Evolutionary conservation across 2,113 vertebrate species (phyloP).

Genomic region (Rattus rattus): DNA sequence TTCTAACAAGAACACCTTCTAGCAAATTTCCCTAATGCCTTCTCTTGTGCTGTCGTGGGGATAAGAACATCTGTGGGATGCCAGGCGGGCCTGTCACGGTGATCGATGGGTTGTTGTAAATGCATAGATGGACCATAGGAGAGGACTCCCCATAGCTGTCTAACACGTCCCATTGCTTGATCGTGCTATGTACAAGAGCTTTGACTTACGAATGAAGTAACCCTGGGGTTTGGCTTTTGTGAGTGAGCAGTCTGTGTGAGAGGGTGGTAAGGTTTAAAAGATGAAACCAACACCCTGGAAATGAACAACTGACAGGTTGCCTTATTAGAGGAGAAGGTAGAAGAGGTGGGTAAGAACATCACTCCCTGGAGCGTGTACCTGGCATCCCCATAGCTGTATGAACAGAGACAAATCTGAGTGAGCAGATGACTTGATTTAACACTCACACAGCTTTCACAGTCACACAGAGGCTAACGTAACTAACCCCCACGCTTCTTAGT

Average conservation of each 20-base stretch:
- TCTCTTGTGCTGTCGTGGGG: neutral
- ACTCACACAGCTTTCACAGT: neutral
- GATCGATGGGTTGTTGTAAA: neutral
- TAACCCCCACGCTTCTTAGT: neutral
- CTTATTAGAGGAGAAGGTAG: neutral
- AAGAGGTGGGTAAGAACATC: neutral
- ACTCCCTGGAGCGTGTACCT: neutral
- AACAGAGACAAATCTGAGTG: neutral
- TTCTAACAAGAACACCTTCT: neutral
- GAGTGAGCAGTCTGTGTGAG: neutral
- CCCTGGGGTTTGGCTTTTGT: neutral
- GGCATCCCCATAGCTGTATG: too few species aligned
- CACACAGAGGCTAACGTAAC: neutral
- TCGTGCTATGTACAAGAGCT: neutral
- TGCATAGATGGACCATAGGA: neutral
- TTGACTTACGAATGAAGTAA: neutral
- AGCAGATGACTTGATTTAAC: neutral
- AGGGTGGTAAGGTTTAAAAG: constrained; percentile 4
- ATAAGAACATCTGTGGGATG: neutral
- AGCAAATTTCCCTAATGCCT: neutral
- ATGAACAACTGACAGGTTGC: neutral
- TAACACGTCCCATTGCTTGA: neutral
- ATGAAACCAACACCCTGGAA: neutral
- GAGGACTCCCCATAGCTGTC: neutral
- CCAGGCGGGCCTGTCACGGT: neutral